Conservation (phyloP, 2,888 invertebrate species). For the Stegana nigrithorax region DNA sequence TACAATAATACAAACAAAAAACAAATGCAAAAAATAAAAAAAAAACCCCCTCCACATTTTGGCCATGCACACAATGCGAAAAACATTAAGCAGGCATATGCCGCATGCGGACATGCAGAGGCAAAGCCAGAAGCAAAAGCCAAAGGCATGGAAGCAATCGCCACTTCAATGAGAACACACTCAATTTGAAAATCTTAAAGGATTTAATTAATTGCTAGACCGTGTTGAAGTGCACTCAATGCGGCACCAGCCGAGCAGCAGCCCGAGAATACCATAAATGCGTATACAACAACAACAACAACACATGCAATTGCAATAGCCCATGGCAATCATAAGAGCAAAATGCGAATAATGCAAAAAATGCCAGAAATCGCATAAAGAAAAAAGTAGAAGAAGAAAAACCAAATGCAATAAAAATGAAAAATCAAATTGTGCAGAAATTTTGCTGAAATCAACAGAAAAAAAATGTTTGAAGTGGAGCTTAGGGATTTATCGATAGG, state of each 20-base stretch:
- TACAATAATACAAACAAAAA: neutral
- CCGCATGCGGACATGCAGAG: neutral
- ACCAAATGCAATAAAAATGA: neutral
- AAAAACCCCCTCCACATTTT: too few species aligned
- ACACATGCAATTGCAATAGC: slow-evolving; percentile 21
- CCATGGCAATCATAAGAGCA: neutral
- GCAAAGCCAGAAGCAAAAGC: neutral
- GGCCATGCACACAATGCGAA: too few species aligned
- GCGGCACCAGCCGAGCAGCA: neutral
- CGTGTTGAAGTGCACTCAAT: slow-evolving; percentile 47
- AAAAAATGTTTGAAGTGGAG: neutral
- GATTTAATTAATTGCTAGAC: slow-evolving; percentile 53
- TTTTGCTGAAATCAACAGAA: slow-evolving; percentile 28
- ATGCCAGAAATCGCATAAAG: too few species aligned
- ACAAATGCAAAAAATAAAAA: neutral
- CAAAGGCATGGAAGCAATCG: neutral
- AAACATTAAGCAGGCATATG: too few species aligned
- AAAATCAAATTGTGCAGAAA: slow-evolving; percentile 49
- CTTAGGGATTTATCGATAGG: neutral
- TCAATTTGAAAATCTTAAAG: slow-evolving; percentile 41
- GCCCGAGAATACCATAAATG: slow-evolving; percentile 20
- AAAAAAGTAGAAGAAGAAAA: neutral
- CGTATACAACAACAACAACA: slow-evolving; percentile 12
- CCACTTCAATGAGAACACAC: slow-evolving; percentile 24
- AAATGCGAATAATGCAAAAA: slow-evolving; percentile 29